These are phyloP conservation scores for Notechis scutatus DNA, from an alignment of 2,113 vertebrate species.

Conservation along the genomic window DNA sequence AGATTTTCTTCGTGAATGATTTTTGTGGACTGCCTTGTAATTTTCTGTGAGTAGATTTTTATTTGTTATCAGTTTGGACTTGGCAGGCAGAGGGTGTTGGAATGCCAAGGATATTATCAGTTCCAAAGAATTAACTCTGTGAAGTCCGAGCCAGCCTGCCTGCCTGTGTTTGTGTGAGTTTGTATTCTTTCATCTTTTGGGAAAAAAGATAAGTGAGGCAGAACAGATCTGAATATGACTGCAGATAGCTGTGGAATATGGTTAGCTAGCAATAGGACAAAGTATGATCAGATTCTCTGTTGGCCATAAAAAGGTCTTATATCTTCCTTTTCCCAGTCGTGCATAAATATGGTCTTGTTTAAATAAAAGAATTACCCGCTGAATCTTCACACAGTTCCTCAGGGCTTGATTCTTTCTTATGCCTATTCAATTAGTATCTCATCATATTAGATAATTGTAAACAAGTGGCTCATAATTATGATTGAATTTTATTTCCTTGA, in stretches of 20 bases:
- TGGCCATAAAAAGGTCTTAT: neutral
- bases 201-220: no score
- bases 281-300: neutral
- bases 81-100: no score
- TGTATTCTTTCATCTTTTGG: no score
- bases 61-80: no score
- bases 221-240: neutral
- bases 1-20: no score
- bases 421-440: neutral
- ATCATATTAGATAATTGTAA: neutral
- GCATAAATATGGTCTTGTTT: neutral
- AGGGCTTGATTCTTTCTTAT: neutral
- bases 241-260: neutral
- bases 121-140: no score
- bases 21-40: no score
- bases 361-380: neutral
- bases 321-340: neutral
- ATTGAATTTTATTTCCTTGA: neutral
- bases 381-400: neutral
- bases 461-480: neutral
- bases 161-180: no score
- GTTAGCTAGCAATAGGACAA: neutral
- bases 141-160: no score
- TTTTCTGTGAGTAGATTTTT: no score
- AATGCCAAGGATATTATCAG: no score